These are phyloP conservation scores for Crepidodera aurea DNA, from an alignment of 2,888 invertebrate species.

Conservation along the genomic window DNA sequence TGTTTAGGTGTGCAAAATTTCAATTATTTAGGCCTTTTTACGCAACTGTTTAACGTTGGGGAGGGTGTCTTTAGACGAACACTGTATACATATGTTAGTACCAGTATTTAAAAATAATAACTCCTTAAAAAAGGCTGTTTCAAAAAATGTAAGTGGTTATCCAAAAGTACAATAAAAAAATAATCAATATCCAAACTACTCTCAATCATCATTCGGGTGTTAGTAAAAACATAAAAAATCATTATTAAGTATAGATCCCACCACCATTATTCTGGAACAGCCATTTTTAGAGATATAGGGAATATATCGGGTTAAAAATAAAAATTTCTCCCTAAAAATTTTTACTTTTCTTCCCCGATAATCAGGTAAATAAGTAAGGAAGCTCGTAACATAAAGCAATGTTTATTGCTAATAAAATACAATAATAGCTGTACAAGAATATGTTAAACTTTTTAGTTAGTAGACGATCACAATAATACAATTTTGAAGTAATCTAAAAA, in stretches of 20 bases:
- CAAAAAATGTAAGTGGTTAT: slow-evolving; percentile 52
- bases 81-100: too few relatives aligned
- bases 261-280: slow-evolving; percentile 60
- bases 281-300: slow-evolving; percentile 58
- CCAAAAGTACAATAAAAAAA: not conserved
- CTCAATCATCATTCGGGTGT: not conserved
- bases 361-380: slow-evolving; percentile 47
- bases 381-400: slow-evolving; percentile 57
- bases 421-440: slow-evolving; percentile 54
- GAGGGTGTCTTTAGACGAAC: too few relatives aligned
- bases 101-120: slow-evolving; percentile 1
- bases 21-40: too few relatives aligned
- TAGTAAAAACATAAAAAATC: slow-evolving; percentile 1
- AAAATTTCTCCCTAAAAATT: slow-evolving; percentile 30
- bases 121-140: slow-evolving; percentile 52
- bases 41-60: too few relatives aligned
- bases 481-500: slow-evolving; percentile 40
- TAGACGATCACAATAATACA: slow-evolving; percentile 51
- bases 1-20: too few relatives aligned
- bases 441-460: slow-evolving; percentile 46
- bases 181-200: not conserved
- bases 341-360: slow-evolving; percentile 30
- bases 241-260: slow-evolving; percentile 13
- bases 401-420: slow-evolving; percentile 60
- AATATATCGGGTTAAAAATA: slow-evolving; percentile 23